Evolutionary conservation across 2,113 vertebrate species (phyloP), one percentile per base, ranked within the genome.

Genomic region (Pampusana beccarii): DNA sequence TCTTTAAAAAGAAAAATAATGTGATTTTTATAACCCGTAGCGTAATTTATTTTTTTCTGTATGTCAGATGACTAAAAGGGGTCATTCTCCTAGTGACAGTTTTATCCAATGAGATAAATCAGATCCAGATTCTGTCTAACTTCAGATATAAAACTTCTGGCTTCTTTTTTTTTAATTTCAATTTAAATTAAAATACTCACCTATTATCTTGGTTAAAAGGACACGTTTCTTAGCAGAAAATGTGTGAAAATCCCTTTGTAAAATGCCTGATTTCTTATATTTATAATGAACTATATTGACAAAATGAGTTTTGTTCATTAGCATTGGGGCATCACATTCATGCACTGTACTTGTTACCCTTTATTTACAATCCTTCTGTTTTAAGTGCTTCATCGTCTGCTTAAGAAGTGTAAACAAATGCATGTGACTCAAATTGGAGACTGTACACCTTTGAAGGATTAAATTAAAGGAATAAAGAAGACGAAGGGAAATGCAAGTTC

Each of bases 11-110:
- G 79, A 42, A 62, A 6, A 80, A 17, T 48, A 57, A 62, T 56
- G 31, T 26, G 36, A 66, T 77, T 95, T 96, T 90, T 92, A 88
- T 80, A 78, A 80, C 20, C 12, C 5, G 24, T 25, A 26, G 15
- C 50, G 60, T 56, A 0, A 57, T 54, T 91, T 90, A 13, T 75
- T 87, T 48, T 74, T 90, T 83, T 42, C 48, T 75, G 8, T 25
- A n/a, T 80, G 60, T 78, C 75, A 90, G 67, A 66, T 56, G 33
- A 88, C 73, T 86, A 88, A 92, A 88, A 92, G 80, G 23, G n/a
- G 16, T 73, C 25, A 62, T 92, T 80, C 46, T 81, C 16, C 23
- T 80, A 77, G 60, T n/a, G n/a, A 50, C 3, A 57, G 10, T 40
- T 18, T n/a, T 80, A 85, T 44, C 42, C 48, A 65, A 12, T 28